These are phyloP conservation scores for Cryptotermes secundus DNA, from an alignment of 1,140 invertebrate genomes.

Conservation along the genomic window DNA sequence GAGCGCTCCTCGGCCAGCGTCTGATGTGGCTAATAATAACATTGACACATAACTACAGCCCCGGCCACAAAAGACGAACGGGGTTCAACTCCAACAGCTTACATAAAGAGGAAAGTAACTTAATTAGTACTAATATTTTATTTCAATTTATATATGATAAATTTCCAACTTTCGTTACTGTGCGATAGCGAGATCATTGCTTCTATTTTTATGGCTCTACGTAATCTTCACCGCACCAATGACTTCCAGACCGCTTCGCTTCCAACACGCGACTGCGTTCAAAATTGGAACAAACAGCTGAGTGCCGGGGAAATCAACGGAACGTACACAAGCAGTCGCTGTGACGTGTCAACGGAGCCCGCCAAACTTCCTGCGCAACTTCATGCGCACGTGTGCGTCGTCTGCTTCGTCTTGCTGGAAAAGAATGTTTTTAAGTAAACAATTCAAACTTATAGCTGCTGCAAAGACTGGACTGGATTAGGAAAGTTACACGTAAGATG, in stretches of 20 bases:
- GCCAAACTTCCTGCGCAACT: slow-evolving; percentile 4
- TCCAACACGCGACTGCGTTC: slow-evolving; percentile 13
- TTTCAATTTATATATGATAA: not conserved
- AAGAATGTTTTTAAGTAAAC: not conserved
- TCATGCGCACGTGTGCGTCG: not conserved
- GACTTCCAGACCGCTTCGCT: not conserved
- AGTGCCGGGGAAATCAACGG: not conserved
- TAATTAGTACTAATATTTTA: not conserved
- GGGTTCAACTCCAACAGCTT: not conserved
- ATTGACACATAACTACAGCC: slow-evolving; percentile 4
- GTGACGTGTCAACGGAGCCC: not conserved
- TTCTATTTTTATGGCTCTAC: not conserved
- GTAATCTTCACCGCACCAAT: not conserved
- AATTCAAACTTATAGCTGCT: not conserved
- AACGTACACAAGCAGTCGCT: not conserved
- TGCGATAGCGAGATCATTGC: not conserved
- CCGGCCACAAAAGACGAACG: not conserved
- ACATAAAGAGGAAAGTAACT: not conserved
- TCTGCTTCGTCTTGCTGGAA: not conserved
- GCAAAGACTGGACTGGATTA: too few relatives aligned
- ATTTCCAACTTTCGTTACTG: not conserved
- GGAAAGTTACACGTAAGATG: too few relatives aligned
- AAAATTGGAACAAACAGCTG: slow-evolving; percentile 16
- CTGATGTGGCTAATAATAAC: not conserved
- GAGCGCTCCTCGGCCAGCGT: not conserved